Evolutionary conservation across 1,140 invertebrate species (phyloP).

Genomic region (Drosophila fuyamai): DNA sequence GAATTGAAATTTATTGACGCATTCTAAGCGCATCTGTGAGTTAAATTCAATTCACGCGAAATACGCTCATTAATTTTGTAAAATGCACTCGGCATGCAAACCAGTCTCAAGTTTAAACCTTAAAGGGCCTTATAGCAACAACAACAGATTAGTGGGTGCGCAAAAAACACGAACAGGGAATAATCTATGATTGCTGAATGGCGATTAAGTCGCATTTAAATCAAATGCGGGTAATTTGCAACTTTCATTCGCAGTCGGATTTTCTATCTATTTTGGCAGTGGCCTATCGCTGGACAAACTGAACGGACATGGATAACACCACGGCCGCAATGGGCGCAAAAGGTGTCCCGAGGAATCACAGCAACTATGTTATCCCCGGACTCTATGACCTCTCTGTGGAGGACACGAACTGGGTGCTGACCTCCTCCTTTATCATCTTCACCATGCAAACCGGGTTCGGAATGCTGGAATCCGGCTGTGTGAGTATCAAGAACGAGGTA

Average conservation of each 20-base stretch:
- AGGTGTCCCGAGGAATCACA: constrained; percentile 61
- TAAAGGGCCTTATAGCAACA: constrained; percentile 11
- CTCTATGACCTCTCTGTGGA: constrained; percentile 88
- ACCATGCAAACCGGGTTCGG: constrained; percentile 99
- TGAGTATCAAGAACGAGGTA: constrained; percentile 96
- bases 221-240: constrained; percentile 61
- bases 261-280: constrained; percentile 23
- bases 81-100: constrained; percentile 55
- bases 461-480: constrained; percentile 96
- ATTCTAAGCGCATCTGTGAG: background rate
- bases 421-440: constrained; percentile 97
- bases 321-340: constrained; percentile 59
- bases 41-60: constrained; percentile 67
- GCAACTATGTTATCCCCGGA: constrained; percentile 85
- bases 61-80: constrained; percentile 59
- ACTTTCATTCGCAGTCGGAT: constrained; percentile 13
- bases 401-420: constrained; percentile 96
- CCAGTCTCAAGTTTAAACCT: constrained; percentile 50
- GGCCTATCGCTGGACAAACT: constrained; percentile 1
- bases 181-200: constrained; percentile 51
- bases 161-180: constrained; percentile 69
- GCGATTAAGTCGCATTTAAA: constrained; percentile 60
- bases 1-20: constrained; percentile 1
- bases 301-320: constrained; percentile 50
- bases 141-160: constrained; percentile 34